phyloP scores from a whole-genome alignment of 1,140 invertebrate genomes.

The Leptonema lineaticorne region DNA sequence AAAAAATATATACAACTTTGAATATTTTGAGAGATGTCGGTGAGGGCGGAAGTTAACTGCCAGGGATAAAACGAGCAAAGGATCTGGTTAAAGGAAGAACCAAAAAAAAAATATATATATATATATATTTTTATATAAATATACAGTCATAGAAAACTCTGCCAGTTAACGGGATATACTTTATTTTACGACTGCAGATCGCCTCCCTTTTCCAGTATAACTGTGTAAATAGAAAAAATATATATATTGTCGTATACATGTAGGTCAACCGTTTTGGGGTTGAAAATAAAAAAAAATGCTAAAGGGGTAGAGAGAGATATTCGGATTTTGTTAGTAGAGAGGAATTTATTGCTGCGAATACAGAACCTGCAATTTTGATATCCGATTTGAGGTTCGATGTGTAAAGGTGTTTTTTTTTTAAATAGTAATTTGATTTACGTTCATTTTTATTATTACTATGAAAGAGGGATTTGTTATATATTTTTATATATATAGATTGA shows the following conservation, averaged over 20 bases:
- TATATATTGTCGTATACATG: background rate
- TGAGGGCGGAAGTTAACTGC: background rate
- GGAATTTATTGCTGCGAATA: slow-evolving; percentile 2
- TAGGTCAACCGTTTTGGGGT: background rate
- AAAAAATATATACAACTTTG: background rate
- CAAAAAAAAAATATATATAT: background rate
- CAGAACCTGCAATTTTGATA: background rate
- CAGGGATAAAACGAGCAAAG: background rate
- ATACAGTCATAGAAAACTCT: background rate
- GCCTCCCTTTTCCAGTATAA: slow-evolving; percentile 10
- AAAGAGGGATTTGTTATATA: too few species aligned
- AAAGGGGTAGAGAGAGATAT: too few species aligned
- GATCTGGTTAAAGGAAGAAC: background rate
- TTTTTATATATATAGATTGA: too few species aligned
- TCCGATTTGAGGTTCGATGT: background rate
- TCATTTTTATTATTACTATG: too few species aligned
- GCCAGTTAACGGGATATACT: slow-evolving; percentile 13
- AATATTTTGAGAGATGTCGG: background rate
- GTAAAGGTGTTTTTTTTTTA: too few species aligned
- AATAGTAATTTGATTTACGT: too few species aligned
- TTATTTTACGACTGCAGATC: slow-evolving; percentile 16
- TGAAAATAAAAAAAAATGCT: too few species aligned
- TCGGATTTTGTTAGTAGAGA: background rate
- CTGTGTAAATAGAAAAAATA: slow-evolving; percentile 11
- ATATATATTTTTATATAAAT: too few species aligned